Base-by-base conservation (phyloP, 2,113 vertebrate species). In the Platysternon megacephalum region DNA sequence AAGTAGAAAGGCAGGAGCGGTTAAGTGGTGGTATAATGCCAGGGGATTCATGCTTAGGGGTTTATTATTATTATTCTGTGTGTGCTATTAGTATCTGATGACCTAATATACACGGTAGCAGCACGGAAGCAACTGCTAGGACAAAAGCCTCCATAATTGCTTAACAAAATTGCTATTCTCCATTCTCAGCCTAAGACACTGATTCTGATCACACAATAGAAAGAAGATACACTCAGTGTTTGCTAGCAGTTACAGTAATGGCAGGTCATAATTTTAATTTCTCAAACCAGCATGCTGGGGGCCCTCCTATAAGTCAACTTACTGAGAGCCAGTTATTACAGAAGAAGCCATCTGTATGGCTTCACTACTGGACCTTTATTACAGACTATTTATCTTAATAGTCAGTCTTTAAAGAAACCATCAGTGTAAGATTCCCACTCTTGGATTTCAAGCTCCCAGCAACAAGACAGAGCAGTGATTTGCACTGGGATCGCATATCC, bases 201-300 rank as follows among this genome's bases (percentile, higher is more conserved):
- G 56, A 39, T 28, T 39, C 65, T 42, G 80, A 28, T 11, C 49
- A 89, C 65, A 87, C 76, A 91, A 79, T 5, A 82, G 76, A 13
- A 93, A 44, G 79, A 78, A 61, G 80, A 74, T 1, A 93, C 32
- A 39, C 42, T 28, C 74, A 32, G 44, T 39, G 6, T 58, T 82
- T 84, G 58, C 58, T 68, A 89, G 56, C 42, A 11, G 22, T 1
- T 58, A 24, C 52, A 0, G 0, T 17, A 82, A 82, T 1, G 3
- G 32, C n/a, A 84, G 65, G 44, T 49, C 80, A 91, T 91, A 32
- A 83, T 65, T 92, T 88, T 51, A 51, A 42, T 82, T 87, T 89
- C 79, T 94, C 28, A 53, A 28, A 72, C 10, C 46, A 72, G 81
- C 14, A 22, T 24, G 80, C 51, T 65, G 61, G 26, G 44, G 44